A percentile compares a stretch with the other conserved stretches of the same genome.
phyloP scores from a whole-genome alignment of 2,888 invertebrate genomes.

The Artemia sinica region DNA sequence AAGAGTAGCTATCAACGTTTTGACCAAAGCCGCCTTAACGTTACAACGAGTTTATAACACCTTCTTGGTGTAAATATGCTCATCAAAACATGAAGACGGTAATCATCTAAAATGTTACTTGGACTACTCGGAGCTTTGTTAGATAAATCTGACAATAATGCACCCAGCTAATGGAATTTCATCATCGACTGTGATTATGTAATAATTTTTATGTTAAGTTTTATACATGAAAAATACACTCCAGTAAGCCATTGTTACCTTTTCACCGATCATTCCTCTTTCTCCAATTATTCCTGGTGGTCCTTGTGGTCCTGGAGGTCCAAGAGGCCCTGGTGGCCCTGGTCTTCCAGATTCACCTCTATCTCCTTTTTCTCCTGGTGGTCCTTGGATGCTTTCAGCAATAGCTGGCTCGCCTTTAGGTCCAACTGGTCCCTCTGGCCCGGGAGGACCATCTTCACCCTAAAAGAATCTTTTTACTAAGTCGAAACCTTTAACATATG shows the following conservation, averaged over 20 bases:
- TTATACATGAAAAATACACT: background rate
- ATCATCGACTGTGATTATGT: too few relatives aligned
- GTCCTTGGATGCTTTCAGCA: conserved; percentile 26
- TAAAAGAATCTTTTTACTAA: background rate
- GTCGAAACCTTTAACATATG: too few relatives aligned
- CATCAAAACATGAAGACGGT: too few relatives aligned
- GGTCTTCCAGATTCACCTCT: conserved; percentile 26
- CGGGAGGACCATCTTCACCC: conserved; percentile 22
- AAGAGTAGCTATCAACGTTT: too few relatives aligned
- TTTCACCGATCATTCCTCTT: conserved; percentile 26
- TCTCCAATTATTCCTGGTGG: conserved; percentile 24
- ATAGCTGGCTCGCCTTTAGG: conserved; percentile 26
- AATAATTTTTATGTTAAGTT: too few relatives aligned
- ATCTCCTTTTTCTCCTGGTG: conserved; percentile 33
- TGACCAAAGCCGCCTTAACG: too few relatives aligned
- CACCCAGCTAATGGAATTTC: too few relatives aligned
- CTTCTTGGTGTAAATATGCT: too few relatives aligned
- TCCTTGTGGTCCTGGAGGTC: conserved; percentile 26
- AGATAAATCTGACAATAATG: background rate
- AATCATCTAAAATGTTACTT: too few relatives aligned
- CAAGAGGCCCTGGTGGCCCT: conserved; percentile 24
- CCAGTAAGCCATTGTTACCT: conserved; percentile 21
- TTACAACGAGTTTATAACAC: too few relatives aligned
- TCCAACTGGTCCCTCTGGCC: conserved; percentile 27
- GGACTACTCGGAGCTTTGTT: background rate